These are phyloP conservation scores for Lycodopsis pacificus DNA, from an alignment of 2,797 vertebrate genomes.

Conservation along the genomic window DNA sequence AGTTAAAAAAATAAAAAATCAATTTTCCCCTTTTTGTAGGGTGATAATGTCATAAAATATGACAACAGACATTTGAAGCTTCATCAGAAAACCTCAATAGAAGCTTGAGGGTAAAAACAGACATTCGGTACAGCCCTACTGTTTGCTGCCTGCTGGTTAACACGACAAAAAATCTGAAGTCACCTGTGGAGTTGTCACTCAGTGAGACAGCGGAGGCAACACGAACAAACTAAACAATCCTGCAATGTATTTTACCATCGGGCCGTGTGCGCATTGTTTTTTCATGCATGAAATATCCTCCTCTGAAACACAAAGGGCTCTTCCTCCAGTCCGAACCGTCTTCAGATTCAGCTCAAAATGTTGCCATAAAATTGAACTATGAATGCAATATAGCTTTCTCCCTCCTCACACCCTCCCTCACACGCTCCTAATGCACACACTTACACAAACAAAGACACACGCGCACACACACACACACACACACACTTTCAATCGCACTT, in stretches of 20 bases:
- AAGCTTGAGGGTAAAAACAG: not conserved
- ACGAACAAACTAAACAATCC: not conserved
- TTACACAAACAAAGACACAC: conserved; percentile 10
- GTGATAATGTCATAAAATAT: not conserved
- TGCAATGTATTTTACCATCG: not conserved
- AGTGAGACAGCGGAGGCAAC: not conserved
- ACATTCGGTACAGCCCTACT: not conserved
- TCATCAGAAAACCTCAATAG: not conserved
- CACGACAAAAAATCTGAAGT: not conserved
- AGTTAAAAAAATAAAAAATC: not conserved
- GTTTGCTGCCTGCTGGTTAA: conserved; percentile 2
- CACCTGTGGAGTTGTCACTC: not conserved
- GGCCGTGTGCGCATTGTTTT: not conserved
- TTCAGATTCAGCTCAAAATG: conserved; percentile 29
- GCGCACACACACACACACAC: conserved; percentile 5
- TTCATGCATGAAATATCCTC: not conserved
- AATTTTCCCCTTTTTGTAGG: not conserved
- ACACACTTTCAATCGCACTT: conserved; percentile 57
- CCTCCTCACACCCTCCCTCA: not conserved
- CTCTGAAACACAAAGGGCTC: not conserved
- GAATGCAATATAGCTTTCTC: conserved; percentile 16
- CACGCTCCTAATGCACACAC: not conserved
- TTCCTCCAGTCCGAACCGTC: not conserved
- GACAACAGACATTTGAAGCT: not conserved
- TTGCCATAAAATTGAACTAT: conserved; percentile 38